These are phyloP conservation scores for Lottia gigantea DNA, from an alignment of 2,888 invertebrate genomes.

Conservation along the genomic window DNA sequence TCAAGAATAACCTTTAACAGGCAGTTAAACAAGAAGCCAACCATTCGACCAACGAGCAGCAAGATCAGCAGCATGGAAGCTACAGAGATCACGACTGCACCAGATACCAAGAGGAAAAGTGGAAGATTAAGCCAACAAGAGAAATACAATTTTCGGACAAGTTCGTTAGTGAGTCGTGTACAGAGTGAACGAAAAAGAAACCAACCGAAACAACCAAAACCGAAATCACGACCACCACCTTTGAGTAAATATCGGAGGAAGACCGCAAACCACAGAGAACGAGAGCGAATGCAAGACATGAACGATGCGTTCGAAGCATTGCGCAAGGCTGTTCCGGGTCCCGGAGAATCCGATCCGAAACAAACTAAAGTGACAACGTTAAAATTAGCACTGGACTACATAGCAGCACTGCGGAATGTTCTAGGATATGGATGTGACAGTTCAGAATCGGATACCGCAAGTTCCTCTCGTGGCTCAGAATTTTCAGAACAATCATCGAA, in stretches of 20 bases:
- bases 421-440: conserved; percentile 41
- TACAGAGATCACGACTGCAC: too few relatives aligned
- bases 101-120: background rate
- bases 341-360: conserved; percentile 72
- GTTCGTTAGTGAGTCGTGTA: conserved; percentile 74
- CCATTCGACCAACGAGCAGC: too few relatives aligned
- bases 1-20: too few relatives aligned
- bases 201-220: conserved; percentile 64
- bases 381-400: conserved; percentile 88
- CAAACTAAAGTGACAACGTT: conserved; percentile 90
- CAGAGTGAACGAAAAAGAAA: conserved; percentile 69
- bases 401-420: conserved; percentile 74
- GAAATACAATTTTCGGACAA: conserved; percentile 77
- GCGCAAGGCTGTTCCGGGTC: conserved; percentile 79
- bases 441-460: conserved; percentile 30
- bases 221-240: conserved; percentile 73
- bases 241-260: conserved; percentile 89
- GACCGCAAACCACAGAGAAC: conserved; percentile 89
- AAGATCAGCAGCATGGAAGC: too few relatives aligned
- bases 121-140: conserved; percentile 16
- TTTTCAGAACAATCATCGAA: conserved; percentile 14
- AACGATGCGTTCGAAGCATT: conserved; percentile 88
- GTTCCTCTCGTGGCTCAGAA: conserved; percentile 34
- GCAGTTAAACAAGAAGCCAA: too few relatives aligned
- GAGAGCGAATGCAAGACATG: conserved; percentile 89